Percentiles rank a stretch among this genome's conserved stretches.
Evolutionary conservation across 2,797 vertebrate species (phyloP).

Genomic region (Anguilla anguilla): DNA sequence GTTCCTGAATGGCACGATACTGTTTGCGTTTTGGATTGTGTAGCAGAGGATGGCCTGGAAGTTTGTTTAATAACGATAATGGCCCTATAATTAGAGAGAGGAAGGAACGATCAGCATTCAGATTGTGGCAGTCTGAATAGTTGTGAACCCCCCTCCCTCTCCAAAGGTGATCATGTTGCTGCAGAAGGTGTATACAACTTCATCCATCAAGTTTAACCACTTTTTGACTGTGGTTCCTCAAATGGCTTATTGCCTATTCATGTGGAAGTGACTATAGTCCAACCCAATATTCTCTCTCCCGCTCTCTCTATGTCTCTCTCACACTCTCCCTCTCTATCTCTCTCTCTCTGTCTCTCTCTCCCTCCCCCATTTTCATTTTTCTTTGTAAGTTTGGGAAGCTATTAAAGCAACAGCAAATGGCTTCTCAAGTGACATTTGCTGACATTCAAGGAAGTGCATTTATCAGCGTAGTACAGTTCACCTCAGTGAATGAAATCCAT

Average conservation of each 20-base stretch:
- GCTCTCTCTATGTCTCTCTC: constrained; percentile 43
- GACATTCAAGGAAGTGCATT: constrained; percentile 99
- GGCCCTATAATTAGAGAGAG: constrained; percentile 32
- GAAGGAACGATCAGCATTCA: constrained; percentile 12
- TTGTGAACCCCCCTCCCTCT: not conserved
- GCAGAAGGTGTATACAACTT: constrained; percentile 67
- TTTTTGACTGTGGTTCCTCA: constrained; percentile 86
- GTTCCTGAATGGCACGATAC: constrained; percentile 33
- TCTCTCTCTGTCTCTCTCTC: constrained; percentile 57
- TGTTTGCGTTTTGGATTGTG: constrained; percentile 37
- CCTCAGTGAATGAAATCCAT: constrained; percentile 91
- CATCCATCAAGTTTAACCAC: constrained; percentile 87
- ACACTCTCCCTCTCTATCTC: constrained; percentile 70
- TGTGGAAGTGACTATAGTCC: constrained; percentile 88
- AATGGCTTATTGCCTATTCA: constrained; percentile 94
- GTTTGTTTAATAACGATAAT: constrained; percentile 40
- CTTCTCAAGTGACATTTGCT: constrained; percentile 99
- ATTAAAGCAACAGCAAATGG: constrained; percentile 95
- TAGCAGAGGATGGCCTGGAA: constrained; percentile 21
- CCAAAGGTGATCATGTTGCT: constrained; percentile 34
- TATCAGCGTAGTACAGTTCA: constrained; percentile 94
- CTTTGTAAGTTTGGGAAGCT: constrained; percentile 85
- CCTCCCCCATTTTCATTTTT: constrained; percentile 83
- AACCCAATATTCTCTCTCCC: constrained; percentile 72
- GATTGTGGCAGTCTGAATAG: not conserved